Evolutionary conservation across 2,888 invertebrate species (phyloP).

Genomic region (Zhengitettix transpicula): DNA sequence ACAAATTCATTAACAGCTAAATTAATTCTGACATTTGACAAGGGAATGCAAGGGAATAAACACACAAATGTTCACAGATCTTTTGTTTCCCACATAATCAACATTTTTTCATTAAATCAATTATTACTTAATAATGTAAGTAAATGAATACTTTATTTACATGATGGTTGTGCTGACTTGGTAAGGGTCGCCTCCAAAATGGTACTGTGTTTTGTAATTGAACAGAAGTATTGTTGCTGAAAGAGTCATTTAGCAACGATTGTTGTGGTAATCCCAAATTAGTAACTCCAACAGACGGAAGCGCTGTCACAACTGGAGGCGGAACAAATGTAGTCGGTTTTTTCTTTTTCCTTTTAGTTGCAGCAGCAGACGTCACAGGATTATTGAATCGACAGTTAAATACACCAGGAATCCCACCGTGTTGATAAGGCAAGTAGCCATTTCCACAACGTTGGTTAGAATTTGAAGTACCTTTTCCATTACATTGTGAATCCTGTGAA

Average conservation of each 20-base stretch:
- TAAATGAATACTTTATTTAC: conserved; percentile 14
- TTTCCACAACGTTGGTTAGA: conserved; percentile 15
- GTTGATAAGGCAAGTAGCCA: conserved; percentile 12
- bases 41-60: no score
- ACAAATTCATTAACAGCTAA: no score
- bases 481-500: conserved; percentile 5
- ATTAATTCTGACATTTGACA: no score
- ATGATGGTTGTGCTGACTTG: conserved; percentile 31
- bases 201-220: conserved; percentile 29
- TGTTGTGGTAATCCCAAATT: background rate
- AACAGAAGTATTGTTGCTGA: background rate
- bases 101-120: no score
- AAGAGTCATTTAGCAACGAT: background rate
- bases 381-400: conserved; percentile 77
- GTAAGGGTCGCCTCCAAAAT: conserved; percentile 58
- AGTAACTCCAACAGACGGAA: conserved; percentile 5
- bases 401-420: conserved; percentile 54
- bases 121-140: no score
- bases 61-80: no score
- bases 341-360: conserved; percentile 64
- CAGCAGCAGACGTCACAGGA: conserved; percentile 36
- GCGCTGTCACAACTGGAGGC: conserved; percentile 31
- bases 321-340: conserved; percentile 81
- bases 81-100: no score
- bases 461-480: conserved; percentile 11